Evolutionary conservation across 2,888 invertebrate species (phyloP), one percentile per base, ranked within the genome.

Genomic region (Callyntrura sp.): DNA sequence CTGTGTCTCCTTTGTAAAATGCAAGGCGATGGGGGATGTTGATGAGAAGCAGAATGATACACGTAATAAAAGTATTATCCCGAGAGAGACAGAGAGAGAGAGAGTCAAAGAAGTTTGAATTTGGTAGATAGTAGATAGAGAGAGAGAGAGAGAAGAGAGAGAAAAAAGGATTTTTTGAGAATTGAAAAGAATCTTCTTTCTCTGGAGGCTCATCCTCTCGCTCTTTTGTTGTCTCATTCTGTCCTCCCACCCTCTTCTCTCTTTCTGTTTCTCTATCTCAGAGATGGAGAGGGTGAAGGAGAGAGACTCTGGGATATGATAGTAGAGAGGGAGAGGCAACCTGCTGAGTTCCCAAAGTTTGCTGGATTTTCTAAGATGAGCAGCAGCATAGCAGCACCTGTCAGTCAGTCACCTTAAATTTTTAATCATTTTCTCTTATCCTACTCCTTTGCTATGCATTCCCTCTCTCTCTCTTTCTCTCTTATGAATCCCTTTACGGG

Each of bases 381-480:
- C 88, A 91, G 85, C 35, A 35, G 35, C 35, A 35, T 35, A 35
- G 35, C 91, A 35, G 35, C 91, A 91, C 91, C 91, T 91, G 91
- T 91, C 91, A 88, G 82, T 88, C 91, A 86, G 82, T 88, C 91
- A 86, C 91, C 78, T 60, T 90, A 85, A 88, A 88, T 91, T 91
- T 91, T 91, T 88, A 91, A 91, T 88, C 85, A 88, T 82, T 84
- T 91, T 89, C 79, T 73, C 76, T 81, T 76, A 43, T 73, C 35
- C 6, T 35, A 35, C 6, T 6, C 6, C 6, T 35, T 6, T 35
- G 35, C 6, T 35, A 35, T 14, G 51, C 48, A 62, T 82, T 43
- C 20, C 17, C 43, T 62, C 62, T 23, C 9, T 62, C 5, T 23
- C 9, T 62, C 23, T 62, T 17, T 14, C 60, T 17, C 60, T 60